Percentiles rank a stretch among this genome's conserved stretches.
These are phyloP conservation scores for Lycodopsis pacificus DNA, from an alignment of 2,797 vertebrate genomes.

Conservation along the genomic window DNA sequence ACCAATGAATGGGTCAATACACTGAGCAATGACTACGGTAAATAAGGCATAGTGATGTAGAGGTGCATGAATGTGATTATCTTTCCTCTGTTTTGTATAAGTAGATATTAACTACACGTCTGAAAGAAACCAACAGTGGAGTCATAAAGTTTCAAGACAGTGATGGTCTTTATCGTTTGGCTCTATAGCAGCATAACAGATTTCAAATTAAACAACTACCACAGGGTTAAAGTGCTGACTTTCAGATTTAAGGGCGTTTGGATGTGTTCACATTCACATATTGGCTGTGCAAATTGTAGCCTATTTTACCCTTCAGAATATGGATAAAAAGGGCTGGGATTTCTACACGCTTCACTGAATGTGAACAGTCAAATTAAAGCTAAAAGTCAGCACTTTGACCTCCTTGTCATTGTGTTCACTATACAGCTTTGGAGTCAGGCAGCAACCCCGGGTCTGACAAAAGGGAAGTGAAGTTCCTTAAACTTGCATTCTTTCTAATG, in stretches of 20 bases:
- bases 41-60: background rate
- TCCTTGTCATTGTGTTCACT: conserved; percentile 5
- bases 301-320: background rate
- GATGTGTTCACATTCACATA: conserved; percentile 7
- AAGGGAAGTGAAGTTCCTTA: background rate
- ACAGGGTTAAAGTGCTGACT: background rate
- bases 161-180: background rate
- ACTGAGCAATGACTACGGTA: background rate
- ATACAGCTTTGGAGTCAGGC: conserved; percentile 12
- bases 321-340: conserved; percentile 11
- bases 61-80: background rate
- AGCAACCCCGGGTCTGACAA: background rate
- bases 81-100: background rate
- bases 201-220: conserved; percentile 2
- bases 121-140: background rate
- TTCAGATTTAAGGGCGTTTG: conserved; percentile 13
- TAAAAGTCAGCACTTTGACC: conserved; percentile 35
- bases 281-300: conserved; percentile 2
- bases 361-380: conserved; percentile 21
- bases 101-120: background rate
- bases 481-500: background rate
- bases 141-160: background rate
- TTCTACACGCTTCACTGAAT: conserved; percentile 5
- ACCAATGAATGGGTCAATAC: background rate
- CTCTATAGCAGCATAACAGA: background rate